phyloP scores from a whole-genome alignment of 2,888 invertebrate genomes.

The Scotopteryx bipunctaria region DNA sequence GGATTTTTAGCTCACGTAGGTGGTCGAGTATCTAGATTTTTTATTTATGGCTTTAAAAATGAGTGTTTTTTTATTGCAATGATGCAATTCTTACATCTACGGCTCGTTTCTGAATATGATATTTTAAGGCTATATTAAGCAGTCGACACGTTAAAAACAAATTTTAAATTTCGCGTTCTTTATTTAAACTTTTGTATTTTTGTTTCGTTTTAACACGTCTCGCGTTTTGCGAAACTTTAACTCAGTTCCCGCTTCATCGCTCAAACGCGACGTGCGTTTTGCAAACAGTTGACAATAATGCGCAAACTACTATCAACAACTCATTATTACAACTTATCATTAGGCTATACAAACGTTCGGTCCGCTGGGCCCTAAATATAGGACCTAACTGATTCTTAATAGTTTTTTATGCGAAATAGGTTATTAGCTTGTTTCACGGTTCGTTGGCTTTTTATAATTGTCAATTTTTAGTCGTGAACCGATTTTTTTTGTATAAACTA shows the following conservation, averaged over 20 bases:
- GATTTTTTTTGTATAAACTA: not conserved
- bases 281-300: constrained; percentile 23
- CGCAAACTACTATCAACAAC: constrained; percentile 5
- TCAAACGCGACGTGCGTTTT: constrained; percentile 13
- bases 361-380: constrained; percentile 21
- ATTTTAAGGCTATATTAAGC: too few species aligned
- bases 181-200: too few species aligned
- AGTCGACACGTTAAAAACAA: too few species aligned
- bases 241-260: constrained; percentile 7
- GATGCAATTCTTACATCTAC: constrained; percentile 10
- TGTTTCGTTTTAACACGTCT: too few species aligned
- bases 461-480: not conserved
- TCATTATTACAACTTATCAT: constrained; percentile 20
- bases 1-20: constrained; percentile 31
- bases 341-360: constrained; percentile 15
- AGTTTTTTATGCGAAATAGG: constrained; percentile 12
- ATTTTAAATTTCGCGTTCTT: too few species aligned
- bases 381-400: constrained; percentile 14
- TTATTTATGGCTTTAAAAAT: constrained; percentile 23
- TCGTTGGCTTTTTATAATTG: constrained; percentile 4
- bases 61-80: constrained; percentile 3
- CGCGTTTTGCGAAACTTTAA: not conserved
- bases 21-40: constrained; percentile 33
- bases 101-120: too few species aligned
- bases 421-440: constrained; percentile 22